These are phyloP conservation scores for Procavia capensis DNA, from an alignment of 2,113 vertebrate genomes.

Conservation along the genomic window DNA sequence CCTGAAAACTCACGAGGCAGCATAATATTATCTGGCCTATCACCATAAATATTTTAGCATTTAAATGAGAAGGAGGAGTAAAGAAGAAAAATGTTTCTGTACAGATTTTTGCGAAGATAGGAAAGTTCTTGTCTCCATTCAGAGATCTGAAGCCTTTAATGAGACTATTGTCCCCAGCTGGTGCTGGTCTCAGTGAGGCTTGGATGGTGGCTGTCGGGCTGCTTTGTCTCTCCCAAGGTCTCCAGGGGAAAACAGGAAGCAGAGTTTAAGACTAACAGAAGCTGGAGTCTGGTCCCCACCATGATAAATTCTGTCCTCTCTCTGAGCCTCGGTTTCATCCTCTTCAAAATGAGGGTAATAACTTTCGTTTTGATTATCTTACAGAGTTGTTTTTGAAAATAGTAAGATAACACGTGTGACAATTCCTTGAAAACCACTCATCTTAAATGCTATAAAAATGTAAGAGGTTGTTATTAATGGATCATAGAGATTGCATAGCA, in stretches of 20 bases:
- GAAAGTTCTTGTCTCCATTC: slow-evolving; percentile 36
- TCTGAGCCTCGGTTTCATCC: background rate
- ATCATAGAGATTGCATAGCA: slow-evolving; percentile 18
- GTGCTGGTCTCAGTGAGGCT: slow-evolving; percentile 9
- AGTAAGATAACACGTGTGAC: background rate
- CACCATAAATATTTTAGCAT: slow-evolving; percentile 50
- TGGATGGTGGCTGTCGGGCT: background rate
- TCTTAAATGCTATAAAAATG: background rate
- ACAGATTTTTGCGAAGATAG: slow-evolving; percentile 57
- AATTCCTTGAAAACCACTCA: slow-evolving; percentile 13
- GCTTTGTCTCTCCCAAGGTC: background rate
- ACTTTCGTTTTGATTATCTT: background rate
- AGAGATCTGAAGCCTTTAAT: slow-evolving; percentile 58
- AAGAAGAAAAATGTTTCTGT: slow-evolving; percentile 47
- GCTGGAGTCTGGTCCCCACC: background rate
- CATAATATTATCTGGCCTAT: slow-evolving; percentile 44
- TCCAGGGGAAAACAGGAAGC: slow-evolving; percentile 42
- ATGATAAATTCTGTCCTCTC: background rate
- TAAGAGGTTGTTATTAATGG: slow-evolving; percentile 1
- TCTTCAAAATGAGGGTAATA: background rate
- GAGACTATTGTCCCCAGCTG: slow-evolving; percentile 53
- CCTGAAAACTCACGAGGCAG: slow-evolving; percentile 37
- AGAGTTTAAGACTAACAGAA: background rate
- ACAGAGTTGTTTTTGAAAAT: background rate
- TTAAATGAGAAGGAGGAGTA: slow-evolving; percentile 51